These are phyloP conservation scores for Globia sparganii DNA, from an alignment of 2,888 invertebrate species.

Conservation along the genomic window DNA sequence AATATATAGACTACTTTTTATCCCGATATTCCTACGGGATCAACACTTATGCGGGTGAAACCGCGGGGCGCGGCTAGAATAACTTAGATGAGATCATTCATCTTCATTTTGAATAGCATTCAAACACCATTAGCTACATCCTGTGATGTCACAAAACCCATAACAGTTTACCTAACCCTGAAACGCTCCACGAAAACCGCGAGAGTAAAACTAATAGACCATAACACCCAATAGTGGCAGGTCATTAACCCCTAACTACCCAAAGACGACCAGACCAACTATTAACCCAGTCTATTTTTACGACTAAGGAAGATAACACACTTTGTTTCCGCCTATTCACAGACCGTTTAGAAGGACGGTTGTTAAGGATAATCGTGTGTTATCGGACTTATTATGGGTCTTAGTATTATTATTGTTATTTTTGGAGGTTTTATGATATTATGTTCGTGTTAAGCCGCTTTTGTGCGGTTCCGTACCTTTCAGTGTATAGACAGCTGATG, in stretches of 20 bases:
- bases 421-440: neutral
- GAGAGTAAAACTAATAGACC: slow-evolving; percentile 42
- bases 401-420: slow-evolving; percentile 22
- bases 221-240: slow-evolving; percentile 35
- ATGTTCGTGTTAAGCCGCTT: too few species aligned
- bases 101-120: neutral
- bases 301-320: slow-evolving; percentile 38
- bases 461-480: neutral
- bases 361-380: slow-evolving; percentile 40
- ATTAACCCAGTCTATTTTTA: slow-evolving; percentile 50
- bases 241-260: slow-evolving; percentile 53
- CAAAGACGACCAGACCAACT: slow-evolving; percentile 17
- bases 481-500: neutral
- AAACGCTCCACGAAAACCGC: slow-evolving; percentile 10
- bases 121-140: neutral
- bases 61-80: too few species aligned
- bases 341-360: slow-evolving; percentile 27
- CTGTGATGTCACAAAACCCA: neutral
- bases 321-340: slow-evolving; percentile 48
- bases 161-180: slow-evolving; percentile 1
- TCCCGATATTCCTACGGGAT: too few species aligned
- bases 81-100: too few species aligned
- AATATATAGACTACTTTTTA: too few species aligned
- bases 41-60: too few species aligned
- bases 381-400: slow-evolving; percentile 29